A percentile compares a stretch with the other conserved stretches of the same genome.
Evolutionary conservation across 2,797 vertebrate species (phyloP).

Genomic region (Sardinella longiceps): DNA sequence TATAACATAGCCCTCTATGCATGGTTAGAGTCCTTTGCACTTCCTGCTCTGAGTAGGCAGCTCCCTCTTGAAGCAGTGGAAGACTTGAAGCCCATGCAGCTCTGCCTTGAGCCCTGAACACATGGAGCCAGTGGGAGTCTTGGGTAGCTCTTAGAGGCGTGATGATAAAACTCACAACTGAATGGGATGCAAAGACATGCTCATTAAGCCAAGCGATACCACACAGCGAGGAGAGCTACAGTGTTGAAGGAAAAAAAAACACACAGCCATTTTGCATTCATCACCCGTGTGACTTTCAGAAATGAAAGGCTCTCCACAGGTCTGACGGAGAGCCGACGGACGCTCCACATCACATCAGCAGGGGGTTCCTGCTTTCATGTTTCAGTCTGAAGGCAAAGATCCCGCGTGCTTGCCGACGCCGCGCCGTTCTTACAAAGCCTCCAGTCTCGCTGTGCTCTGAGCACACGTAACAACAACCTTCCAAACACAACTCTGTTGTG

Average conservation of each 20-base stretch:
- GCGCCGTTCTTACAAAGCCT: background rate
- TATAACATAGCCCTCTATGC: background rate
- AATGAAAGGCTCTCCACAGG: background rate
- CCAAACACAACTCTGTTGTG: background rate
- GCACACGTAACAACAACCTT: background rate
- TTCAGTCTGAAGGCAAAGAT: background rate
- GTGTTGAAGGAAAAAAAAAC: background rate
- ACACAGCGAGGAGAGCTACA: background rate
- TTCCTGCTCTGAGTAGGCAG: background rate
- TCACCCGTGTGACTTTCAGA: background rate
- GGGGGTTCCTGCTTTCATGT: constrained; percentile 14
- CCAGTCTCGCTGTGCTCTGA: background rate
- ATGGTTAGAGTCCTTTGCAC: background rate
- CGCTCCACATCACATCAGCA: background rate
- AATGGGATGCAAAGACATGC: background rate
- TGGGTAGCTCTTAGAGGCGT: background rate
- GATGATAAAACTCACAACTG: background rate
- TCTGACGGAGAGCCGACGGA: background rate
- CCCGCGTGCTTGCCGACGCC: background rate
- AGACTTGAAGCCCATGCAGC: background rate
- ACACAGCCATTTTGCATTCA: background rate
- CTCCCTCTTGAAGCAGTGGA: background rate
- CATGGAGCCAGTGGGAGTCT: background rate
- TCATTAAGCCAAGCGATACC: background rate
- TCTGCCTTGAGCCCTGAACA: background rate